Evolutionary conservation across 1,140 invertebrate genomes (phyloP), one percentile per base, ranked within the genome.

Genomic region (Drosophila persimilis): DNA sequence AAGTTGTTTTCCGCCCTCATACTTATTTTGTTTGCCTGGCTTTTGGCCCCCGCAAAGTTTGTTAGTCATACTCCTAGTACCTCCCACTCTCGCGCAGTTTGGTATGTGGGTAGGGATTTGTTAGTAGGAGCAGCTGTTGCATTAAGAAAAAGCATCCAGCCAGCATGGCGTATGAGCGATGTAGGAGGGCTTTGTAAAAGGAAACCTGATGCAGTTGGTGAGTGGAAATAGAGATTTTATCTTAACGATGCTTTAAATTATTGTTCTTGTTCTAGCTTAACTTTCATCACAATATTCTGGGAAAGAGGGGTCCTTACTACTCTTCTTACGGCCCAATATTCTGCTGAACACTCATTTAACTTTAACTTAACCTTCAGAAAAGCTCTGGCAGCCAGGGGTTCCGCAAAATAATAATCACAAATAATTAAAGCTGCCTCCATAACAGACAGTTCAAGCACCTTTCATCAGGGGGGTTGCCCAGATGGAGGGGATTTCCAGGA

Each of bases 281-380:
- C 22, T 20, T 45, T 3, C 2, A 31, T 31, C 7, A 31, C 7
- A 31, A 31, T 8, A 1, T 39, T 39, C 11, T 39, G 11, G 11
- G 3, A 39, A 39, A 5, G 35, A 39, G 35, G 3, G 5, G 35
- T 11, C 31, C 11, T 11, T 1, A 11, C 3, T 35, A 3, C 9
- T 3, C 31, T 35, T 35, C 29, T 31, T 9, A 6, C 20, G 3
- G 0, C 17, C 0, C 8, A 46, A n/a, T 11, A 17, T 20, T 46
- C 17, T 6, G 11, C 7, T 45, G 7, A 31, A 20, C 31, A 22
- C 24, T 57, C 47, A 44, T 57, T 85, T 77, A 85, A 73, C 80
- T 85, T 84, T 84, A 69, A 77, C 69, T 84, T 73, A 80, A 80
- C 77, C 73, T 84, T 86, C 63, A 80, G 66, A 60, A 15, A 54